Evolutionary conservation across 2,888 invertebrate genomes (phyloP).

Genomic region (Oscheius onirici): DNA sequence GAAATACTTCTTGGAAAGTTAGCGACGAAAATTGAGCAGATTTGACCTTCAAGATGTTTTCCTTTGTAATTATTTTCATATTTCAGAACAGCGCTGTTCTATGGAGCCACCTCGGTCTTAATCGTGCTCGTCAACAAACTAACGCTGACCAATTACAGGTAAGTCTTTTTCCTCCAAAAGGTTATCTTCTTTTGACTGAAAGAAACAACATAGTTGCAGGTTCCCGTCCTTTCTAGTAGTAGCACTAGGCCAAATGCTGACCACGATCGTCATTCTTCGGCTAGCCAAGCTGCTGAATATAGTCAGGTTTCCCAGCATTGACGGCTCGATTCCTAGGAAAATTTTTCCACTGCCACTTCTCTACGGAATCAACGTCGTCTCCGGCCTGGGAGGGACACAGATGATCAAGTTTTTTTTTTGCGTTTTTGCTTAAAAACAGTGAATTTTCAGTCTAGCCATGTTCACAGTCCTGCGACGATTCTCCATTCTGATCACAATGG

Average conservation of each 20-base stretch:
- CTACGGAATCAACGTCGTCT: conserved; percentile 92
- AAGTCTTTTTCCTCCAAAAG: conserved; percentile 44
- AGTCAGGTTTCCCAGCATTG: conserved; percentile 82
- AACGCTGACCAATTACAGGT: conserved; percentile 85
- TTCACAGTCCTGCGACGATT: conserved; percentile 94
- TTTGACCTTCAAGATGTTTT: too few species aligned
- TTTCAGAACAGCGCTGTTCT: conserved; percentile 81
- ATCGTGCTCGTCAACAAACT: conserved; percentile 96
- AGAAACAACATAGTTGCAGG: conserved; percentile 73
- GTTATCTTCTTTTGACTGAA: conserved; percentile 50
- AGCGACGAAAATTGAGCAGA: too few species aligned
- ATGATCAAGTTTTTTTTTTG: conserved; percentile 76
- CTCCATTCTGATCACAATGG: conserved; percentile 97
- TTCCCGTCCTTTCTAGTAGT: conserved; percentile 91
- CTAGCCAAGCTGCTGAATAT: conserved; percentile 80
- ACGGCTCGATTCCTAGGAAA: conserved; percentile 76
- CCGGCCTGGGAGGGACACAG: conserved; percentile 95
- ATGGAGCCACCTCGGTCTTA: conserved; percentile 89
- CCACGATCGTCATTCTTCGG: conserved; percentile 85
- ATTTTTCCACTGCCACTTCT: conserved; percentile 94
- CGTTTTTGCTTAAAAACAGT: too few species aligned
- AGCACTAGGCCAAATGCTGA: conserved; percentile 82
- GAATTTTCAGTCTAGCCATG: conserved; percentile 87
- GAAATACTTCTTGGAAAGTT: too few species aligned
- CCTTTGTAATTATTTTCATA: too few species aligned